A percentile compares a stretch with the other conserved stretches of the same genome.
Evolutionary conservation across 2,113 vertebrate genomes (phyloP).

Genomic region (Odontophorus gujanensis): DNA sequence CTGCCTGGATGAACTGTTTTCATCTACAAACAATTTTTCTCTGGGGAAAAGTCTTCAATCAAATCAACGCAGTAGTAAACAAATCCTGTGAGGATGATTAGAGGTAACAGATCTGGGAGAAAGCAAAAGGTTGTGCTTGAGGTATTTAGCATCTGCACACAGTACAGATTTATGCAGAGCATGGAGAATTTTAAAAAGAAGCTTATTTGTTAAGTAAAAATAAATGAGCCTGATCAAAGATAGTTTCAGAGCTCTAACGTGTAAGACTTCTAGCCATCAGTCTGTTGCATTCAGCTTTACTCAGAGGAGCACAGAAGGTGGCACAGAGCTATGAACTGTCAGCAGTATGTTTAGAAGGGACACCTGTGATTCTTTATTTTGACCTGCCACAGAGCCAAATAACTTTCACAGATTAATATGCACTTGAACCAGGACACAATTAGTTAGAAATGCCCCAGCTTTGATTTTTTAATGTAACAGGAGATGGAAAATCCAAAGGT

Average conservation of each 20-base stretch:
- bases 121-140: slow-evolving; percentile 17
- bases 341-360: neutral
- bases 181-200: neutral
- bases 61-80: slow-evolving; percentile 8
- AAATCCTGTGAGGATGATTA: slow-evolving; percentile 5
- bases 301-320: neutral
- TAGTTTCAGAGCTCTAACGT: neutral
- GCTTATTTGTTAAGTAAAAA: neutral
- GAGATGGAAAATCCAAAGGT: neutral
- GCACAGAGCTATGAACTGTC: neutral
- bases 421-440: neutral
- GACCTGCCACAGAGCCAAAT: neutral
- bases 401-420: neutral
- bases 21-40: neutral
- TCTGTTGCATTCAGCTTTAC: neutral
- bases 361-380: neutral
- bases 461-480: neutral
- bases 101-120: slow-evolving; percentile 7
- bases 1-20: neutral
- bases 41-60: neutral
- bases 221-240: neutral
- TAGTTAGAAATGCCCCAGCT: neutral
- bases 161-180: neutral
- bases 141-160: neutral
- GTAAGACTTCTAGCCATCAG: neutral